Percentiles rank a stretch among this genome's conserved stretches.
These are phyloP conservation scores for Borostomias antarcticus DNA, from an alignment of 2,797 vertebrate species.

Conservation along the genomic window DNA sequence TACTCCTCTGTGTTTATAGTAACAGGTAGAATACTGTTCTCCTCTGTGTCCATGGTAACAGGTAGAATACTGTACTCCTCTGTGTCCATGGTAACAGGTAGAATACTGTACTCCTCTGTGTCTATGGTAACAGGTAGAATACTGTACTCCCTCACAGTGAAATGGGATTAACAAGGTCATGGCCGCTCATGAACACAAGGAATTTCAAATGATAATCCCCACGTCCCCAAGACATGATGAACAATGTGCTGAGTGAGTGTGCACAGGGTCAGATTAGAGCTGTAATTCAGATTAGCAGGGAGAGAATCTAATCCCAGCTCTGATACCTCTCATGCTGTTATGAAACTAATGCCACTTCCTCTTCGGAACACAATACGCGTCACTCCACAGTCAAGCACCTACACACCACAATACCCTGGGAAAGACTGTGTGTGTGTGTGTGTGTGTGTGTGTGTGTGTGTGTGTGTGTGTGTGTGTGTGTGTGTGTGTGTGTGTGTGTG, in stretches of 20 bases:
- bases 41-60: too few relatives aligned
- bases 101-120: too few relatives aligned
- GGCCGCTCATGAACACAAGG: slow-evolving; percentile 38
- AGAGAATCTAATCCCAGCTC: slow-evolving; percentile 34
- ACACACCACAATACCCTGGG: not conserved
- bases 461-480: too few relatives aligned
- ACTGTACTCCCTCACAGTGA: slow-evolving; percentile 38
- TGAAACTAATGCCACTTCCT: slow-evolving; percentile 33
- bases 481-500: too few relatives aligned
- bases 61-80: too few relatives aligned
- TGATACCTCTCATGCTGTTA: slow-evolving; percentile 19
- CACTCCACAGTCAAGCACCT: not conserved
- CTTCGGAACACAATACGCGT: not conserved
- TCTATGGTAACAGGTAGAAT: slow-evolving; percentile 20
- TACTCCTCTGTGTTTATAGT: too few relatives aligned
- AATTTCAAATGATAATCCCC: slow-evolving; percentile 48
- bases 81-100: too few relatives aligned
- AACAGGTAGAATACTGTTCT: too few relatives aligned
- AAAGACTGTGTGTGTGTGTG: not conserved
- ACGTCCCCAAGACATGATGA: slow-evolving; percentile 37
- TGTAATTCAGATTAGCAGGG: slow-evolving; percentile 50
- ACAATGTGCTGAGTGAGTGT: slow-evolving; percentile 44
- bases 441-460: too few relatives aligned
- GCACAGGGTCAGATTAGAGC: slow-evolving; percentile 54
- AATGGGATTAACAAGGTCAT: slow-evolving; percentile 47